Evolutionary conservation across 2,797 vertebrate species (phyloP).

Genomic region (Poeciliopsis paucimaculata): DNA sequence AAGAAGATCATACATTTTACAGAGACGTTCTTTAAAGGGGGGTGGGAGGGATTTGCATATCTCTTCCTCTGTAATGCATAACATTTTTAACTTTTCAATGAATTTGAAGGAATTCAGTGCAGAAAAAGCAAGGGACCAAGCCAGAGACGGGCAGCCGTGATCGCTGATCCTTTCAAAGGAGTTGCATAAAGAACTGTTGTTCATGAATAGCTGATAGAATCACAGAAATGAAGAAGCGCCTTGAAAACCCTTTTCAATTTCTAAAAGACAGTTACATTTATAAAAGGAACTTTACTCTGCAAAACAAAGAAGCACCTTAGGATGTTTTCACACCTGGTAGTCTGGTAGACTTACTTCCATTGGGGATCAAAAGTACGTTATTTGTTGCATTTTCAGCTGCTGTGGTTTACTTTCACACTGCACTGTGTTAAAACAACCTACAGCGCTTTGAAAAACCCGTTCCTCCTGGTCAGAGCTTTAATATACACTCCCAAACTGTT

Average conservation of each 20-base stretch:
- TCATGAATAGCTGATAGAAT: neutral
- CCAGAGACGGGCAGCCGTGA: neutral
- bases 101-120: neutral
- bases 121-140: neutral
- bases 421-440: neutral
- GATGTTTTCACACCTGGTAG: too few species aligned
- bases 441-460: too few species aligned
- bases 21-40: neutral
- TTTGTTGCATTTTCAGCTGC: too few species aligned
- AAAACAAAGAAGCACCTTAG: neutral
- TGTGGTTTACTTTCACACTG: too few species aligned
- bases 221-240: neutral
- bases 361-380: too few species aligned
- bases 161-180: neutral
- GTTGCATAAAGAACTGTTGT: neutral
- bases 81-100: neutral
- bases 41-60: neutral
- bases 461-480: too few species aligned
- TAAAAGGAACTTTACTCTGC: neutral
- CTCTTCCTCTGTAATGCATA: neutral
- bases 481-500: neutral
- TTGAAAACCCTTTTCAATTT: neutral
- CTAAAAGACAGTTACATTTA: neutral
- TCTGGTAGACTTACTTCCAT: too few species aligned
- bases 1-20: neutral